phyloP scores from a whole-genome alignment of 1,140 invertebrate genomes.

The Antheraea pernyi region DNA sequence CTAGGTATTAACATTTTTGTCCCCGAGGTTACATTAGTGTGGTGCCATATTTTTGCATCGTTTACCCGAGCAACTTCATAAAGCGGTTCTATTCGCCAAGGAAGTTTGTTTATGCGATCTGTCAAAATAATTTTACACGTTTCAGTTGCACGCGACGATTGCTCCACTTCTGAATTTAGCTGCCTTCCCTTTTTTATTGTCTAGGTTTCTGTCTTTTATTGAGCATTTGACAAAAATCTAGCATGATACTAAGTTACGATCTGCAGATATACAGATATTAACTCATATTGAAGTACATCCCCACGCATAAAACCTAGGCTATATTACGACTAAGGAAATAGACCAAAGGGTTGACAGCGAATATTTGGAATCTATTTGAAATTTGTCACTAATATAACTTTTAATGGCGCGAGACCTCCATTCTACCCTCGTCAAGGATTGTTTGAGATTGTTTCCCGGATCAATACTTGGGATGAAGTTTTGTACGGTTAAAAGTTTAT shows the following conservation, averaged over 20 bases:
- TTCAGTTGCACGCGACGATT: neutral
- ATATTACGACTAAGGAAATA: slow-evolving; percentile 2
- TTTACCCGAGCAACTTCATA: neutral
- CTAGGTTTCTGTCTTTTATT: too few species aligned
- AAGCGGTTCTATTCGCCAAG: neutral
- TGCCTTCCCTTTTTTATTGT: neutral
- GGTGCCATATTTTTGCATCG: neutral
- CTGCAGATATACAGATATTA: too few species aligned
- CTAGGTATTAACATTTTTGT: neutral
- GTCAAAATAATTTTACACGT: slow-evolving; percentile 8
- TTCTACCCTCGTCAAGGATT: slow-evolving; percentile 8
- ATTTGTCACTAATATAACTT: slow-evolving; percentile 7
- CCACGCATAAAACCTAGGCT: neutral
- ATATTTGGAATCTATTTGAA: slow-evolving; percentile 6
- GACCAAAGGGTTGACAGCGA: neutral
- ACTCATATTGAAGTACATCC: too few species aligned
- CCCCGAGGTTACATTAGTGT: neutral
- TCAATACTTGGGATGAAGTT: slow-evolving; percentile 7
- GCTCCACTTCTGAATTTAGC: neutral
- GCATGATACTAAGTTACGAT: too few species aligned
- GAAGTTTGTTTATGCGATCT: slow-evolving; percentile 8
- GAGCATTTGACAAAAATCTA: too few species aligned
- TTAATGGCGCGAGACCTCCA: slow-evolving; percentile 6
- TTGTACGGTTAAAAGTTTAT: neutral
- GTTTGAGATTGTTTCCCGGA: slow-evolving; percentile 5